phyloP scores from a whole-genome alignment of 1,140 invertebrate genomes.

The Paracyclopina nana region DNA sequence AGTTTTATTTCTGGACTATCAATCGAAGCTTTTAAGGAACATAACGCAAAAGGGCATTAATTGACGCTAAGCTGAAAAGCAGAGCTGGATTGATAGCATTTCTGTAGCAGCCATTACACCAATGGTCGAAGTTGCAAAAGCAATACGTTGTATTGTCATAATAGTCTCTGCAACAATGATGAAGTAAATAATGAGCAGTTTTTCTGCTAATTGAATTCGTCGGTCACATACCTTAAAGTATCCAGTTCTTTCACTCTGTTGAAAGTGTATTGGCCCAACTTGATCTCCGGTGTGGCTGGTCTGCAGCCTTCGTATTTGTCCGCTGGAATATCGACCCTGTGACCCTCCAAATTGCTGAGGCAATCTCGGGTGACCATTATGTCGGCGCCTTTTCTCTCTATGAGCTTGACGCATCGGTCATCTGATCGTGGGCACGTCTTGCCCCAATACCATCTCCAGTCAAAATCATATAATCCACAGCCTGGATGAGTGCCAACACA shows the following conservation, averaged over 20 bases:
- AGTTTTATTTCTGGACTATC: too few relatives aligned
- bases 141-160: conserved; percentile 68
- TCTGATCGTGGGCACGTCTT: conserved; percentile 52
- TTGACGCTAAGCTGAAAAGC: background rate
- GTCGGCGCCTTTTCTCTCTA: conserved; percentile 37
- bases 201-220: too few relatives aligned
- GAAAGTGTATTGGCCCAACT: conserved; percentile 64
- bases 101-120: conserved; percentile 42
- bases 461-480: conserved; percentile 51
- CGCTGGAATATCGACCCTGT: conserved; percentile 67
- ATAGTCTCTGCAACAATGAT: conserved; percentile 41
- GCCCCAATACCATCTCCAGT: conserved; percentile 59
- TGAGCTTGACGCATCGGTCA: conserved; percentile 63
- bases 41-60: background rate
- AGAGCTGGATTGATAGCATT: background rate
- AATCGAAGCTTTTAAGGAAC: conserved; percentile 1
- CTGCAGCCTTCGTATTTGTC: conserved; percentile 55
- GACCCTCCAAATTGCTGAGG: conserved; percentile 49
- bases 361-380: conserved; percentile 63
- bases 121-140: conserved; percentile 72
- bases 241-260: conserved; percentile 66
- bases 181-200: conserved; percentile 10
- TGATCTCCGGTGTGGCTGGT: conserved; percentile 50
- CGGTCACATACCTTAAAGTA: conserved; percentile 53
- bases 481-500: conserved; percentile 73